phyloP scores from a whole-genome alignment of 2,888 invertebrate species.

The Ryuthela nishihirai region DNA sequence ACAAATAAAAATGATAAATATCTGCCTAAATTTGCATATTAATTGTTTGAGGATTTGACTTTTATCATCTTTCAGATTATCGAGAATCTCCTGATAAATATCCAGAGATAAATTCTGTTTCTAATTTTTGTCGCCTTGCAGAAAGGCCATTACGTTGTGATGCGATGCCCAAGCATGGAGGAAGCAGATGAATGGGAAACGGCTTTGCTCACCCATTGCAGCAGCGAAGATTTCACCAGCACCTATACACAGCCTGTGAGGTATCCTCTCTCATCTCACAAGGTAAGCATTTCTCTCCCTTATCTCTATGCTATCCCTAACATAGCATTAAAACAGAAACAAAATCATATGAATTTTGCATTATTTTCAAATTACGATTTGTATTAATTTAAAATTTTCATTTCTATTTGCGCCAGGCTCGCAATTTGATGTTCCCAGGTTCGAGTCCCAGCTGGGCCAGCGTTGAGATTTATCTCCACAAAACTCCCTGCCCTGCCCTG shows the following conservation, averaged over 20 bases:
- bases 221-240: constrained; percentile 49
- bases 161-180: constrained; percentile 52
- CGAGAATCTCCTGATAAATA: neutral
- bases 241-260: constrained; percentile 55
- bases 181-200: constrained; percentile 56
- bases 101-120: constrained; percentile 1
- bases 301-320: too few species aligned
- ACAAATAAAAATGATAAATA: too few species aligned
- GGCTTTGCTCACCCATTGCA: constrained; percentile 56
- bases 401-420: too few species aligned
- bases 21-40: neutral
- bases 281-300: constrained; percentile 3
- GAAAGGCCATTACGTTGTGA: constrained; percentile 56
- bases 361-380: too few species aligned
- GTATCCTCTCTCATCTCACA: constrained; percentile 20
- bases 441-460: too few species aligned
- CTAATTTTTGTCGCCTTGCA: constrained; percentile 42
- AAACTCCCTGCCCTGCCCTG: too few species aligned
- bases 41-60: neutral
- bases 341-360: too few species aligned
- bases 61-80: neutral
- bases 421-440: too few species aligned
- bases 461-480: too few species aligned
- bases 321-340: too few species aligned
- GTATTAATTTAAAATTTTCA: too few species aligned